Evolutionary conservation across 2,888 invertebrate species (phyloP).

Genomic region (Scelioninae gen. 2): DNA sequence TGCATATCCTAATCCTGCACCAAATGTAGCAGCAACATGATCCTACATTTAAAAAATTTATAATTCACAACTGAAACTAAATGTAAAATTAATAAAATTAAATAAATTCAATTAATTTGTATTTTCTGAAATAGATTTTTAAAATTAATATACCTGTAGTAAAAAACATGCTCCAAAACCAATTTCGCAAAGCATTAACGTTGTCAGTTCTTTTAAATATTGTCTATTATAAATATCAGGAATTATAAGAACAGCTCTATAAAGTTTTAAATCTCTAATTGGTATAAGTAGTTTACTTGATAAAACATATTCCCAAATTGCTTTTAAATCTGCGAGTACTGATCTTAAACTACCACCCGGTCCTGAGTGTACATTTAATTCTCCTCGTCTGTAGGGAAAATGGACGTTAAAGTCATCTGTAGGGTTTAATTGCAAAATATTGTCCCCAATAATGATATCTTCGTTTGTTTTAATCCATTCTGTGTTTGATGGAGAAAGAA

Average conservation of each 20-base stretch:
- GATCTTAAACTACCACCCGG: slow-evolving; percentile 91
- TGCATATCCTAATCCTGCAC: slow-evolving; percentile 88
- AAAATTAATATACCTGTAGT: slow-evolving; percentile 79
- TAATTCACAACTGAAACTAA: too few species aligned
- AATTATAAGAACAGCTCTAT: slow-evolving; percentile 90
- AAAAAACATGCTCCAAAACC: slow-evolving; percentile 91
- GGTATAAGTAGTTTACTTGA: slow-evolving; percentile 86
- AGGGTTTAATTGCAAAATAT: slow-evolving; percentile 83
- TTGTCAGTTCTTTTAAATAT: slow-evolving; percentile 90
- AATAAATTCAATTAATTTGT: background rate
- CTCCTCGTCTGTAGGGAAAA: slow-evolving; percentile 92
- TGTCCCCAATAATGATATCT: slow-evolving; percentile 85
- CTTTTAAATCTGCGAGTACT: slow-evolving; percentile 89
- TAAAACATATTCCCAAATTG: slow-evolving; percentile 91
- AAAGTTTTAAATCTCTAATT: slow-evolving; percentile 82
- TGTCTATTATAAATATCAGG: slow-evolving; percentile 92
- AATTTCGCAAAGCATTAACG: slow-evolving; percentile 85
- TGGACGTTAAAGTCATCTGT: slow-evolving; percentile 88
- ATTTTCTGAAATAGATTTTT: too few species aligned
- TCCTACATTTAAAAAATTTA: slow-evolving; percentile 77
- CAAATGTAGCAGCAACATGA: slow-evolving; percentile 90
- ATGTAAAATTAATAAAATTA: too few species aligned
- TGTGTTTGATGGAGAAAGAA: slow-evolving; percentile 77
- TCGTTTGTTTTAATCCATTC: slow-evolving; percentile 81
- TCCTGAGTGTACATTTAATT: slow-evolving; percentile 88